Evolutionary conservation across 2,113 vertebrate genomes (phyloP).

Genomic region (Chaetodon trifascialis): DNA sequence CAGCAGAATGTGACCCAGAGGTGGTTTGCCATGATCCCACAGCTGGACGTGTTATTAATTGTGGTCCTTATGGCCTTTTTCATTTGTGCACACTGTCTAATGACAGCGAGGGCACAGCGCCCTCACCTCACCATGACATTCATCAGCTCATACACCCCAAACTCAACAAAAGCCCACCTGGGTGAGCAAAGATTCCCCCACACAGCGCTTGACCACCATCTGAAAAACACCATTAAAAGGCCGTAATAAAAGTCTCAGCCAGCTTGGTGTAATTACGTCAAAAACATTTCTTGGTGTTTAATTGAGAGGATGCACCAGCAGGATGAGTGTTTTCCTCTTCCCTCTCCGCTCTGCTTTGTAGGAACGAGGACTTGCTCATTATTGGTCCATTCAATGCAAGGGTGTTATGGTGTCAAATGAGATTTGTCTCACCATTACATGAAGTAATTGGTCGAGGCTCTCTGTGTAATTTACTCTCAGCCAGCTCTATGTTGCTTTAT

Average conservation of each 20-base stretch:
- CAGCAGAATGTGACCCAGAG: conserved; percentile 30
- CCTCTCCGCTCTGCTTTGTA: conserved; percentile 40
- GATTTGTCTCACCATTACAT: conserved; percentile 79
- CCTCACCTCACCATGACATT: conserved; percentile 27
- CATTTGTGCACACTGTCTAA: conserved; percentile 20
- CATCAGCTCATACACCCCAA: conserved; percentile 22
- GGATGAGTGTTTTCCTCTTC: conserved; percentile 51
- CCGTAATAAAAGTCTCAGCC: conserved; percentile 19
- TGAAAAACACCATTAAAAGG: conserved; percentile 45
- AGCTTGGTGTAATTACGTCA: conserved; percentile 40
- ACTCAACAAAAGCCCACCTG: conserved; percentile 41
- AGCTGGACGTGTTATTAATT: conserved; percentile 40
- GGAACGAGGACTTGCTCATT: conserved; percentile 71
- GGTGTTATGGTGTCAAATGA: conserved; percentile 77
- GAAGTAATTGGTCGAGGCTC: conserved; percentile 78
- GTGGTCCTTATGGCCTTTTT: conserved; percentile 43
- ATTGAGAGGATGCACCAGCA: conserved; percentile 52
- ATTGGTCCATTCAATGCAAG: conserved; percentile 71
- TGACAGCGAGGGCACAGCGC: conserved; percentile 24
- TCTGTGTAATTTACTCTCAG: conserved; percentile 76
- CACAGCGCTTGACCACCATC: not conserved
- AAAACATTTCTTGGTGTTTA: conserved; percentile 50
- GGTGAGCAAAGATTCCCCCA: not conserved
- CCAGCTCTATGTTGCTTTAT: conserved; percentile 69
- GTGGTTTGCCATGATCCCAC: conserved; percentile 24